Conservation (phyloP, 1,140 invertebrate species). For the Drosophila gunungcola region DNA sequence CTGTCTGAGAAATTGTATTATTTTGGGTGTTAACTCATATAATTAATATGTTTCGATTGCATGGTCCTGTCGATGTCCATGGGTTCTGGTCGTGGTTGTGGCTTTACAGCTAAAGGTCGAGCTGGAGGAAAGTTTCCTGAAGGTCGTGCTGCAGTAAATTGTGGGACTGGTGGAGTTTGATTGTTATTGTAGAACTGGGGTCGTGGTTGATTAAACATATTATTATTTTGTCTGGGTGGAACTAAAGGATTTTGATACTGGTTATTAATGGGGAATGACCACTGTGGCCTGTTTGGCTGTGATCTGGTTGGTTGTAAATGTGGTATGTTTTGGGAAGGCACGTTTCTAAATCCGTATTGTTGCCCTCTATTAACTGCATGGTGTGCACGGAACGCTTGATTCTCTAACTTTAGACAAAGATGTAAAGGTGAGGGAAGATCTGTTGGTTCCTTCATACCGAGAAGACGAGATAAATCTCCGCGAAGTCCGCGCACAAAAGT, state of each 20-base stretch:
- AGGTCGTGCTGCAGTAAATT: no score
- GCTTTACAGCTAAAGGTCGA: neutral
- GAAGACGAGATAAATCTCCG: conserved; percentile 6
- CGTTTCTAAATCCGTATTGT: neutral
- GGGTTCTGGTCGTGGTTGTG: conserved; percentile 15
- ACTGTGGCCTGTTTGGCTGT: no score
- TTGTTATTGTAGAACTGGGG: no score
- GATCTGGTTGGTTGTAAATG: neutral
- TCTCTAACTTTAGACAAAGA: conserved; percentile 38
- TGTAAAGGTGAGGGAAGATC: conserved; percentile 35
- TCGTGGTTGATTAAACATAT: neutral
- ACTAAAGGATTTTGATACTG: no score
- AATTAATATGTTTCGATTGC: conserved; percentile 18
- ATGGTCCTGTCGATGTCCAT: conserved; percentile 30
- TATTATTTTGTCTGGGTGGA: no score
- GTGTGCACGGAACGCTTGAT: conserved; percentile 14
- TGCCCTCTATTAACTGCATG: neutral
- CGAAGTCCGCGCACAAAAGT: conserved; percentile 22
- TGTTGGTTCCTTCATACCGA: conserved; percentile 25
- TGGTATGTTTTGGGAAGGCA: no score
- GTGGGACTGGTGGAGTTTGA: no score
- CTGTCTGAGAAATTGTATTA: no score
- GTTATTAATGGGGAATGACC: no score
- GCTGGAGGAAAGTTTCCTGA: neutral
- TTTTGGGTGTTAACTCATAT: no score